These are phyloP conservation scores for Habroteleia sp. DNA, from an alignment of 2,888 invertebrate genomes.

Conservation along the genomic window DNA sequence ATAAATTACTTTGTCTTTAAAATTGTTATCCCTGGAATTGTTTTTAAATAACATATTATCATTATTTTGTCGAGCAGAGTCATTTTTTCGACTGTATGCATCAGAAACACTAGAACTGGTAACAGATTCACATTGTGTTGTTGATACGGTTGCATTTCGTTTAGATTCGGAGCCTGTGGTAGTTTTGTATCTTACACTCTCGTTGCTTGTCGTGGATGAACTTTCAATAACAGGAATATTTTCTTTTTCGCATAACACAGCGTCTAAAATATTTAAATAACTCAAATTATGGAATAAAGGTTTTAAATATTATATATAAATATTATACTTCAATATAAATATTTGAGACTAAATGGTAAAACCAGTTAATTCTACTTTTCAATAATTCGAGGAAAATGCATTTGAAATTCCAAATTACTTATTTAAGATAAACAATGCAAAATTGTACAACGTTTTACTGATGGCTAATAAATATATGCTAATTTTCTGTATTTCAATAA, in stretches of 20 bases:
- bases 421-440: no score
- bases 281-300: no score
- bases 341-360: no score
- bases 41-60: constrained; percentile 67
- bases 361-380: no score
- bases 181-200: constrained; percentile 66
- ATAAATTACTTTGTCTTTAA: constrained; percentile 68
- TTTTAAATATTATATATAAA: no score
- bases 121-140: constrained; percentile 61
- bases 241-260: constrained; percentile 72
- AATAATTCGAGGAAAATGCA: no score
- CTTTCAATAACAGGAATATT: constrained; percentile 72
- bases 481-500: no score
- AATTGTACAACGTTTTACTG: no score
- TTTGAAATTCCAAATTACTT: no score
- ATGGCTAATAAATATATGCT: no score
- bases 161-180: constrained; percentile 72
- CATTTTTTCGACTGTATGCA: constrained; percentile 57
- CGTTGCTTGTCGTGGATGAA: constrained; percentile 37
- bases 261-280: constrained; percentile 67
- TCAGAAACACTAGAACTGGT: constrained; percentile 63
- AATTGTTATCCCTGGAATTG: constrained; percentile 62
- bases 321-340: no score
- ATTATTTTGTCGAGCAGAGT: constrained; percentile 54
- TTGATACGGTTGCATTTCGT: constrained; percentile 67